A percentile compares a stretch with the other conserved stretches of the same genome.
Conservation (phyloP, 2,888 invertebrate genomes). For the Sesamia inferens region DNA sequence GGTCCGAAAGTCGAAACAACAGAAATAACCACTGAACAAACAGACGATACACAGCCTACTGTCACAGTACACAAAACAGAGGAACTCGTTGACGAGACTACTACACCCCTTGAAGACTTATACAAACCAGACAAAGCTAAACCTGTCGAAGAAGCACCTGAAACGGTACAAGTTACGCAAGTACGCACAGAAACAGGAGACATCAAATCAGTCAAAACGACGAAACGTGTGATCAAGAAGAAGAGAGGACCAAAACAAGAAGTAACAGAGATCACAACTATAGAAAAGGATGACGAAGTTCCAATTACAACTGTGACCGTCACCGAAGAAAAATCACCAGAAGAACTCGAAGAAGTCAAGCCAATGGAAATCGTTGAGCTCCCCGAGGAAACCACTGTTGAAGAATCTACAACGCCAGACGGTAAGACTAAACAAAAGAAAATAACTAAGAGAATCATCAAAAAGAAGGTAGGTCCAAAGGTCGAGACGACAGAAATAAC, state of each 20-base stretch:
- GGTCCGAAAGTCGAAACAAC: neutral
- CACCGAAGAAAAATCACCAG: neutral
- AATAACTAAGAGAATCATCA: neutral
- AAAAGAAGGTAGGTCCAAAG: conserved; percentile 5
- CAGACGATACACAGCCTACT: neutral
- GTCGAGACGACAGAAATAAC: neutral
- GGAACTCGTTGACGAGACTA: neutral
- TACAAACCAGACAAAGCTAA: neutral
- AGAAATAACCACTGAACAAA: neutral
- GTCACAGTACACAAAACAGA: neutral
- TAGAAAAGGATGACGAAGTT: neutral
- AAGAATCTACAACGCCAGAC: neutral
- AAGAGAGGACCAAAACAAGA: neutral
- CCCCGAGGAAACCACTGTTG: neutral
- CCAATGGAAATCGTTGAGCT: neutral
- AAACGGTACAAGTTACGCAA: neutral
- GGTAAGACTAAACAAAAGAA: neutral
- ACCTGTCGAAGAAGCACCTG: neutral
- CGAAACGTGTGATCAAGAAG: neutral
- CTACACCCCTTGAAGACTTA: neutral
- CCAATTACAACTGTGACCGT: neutral
- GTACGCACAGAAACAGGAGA: accelerated
- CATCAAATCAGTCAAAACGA: accelerated
- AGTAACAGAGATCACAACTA: neutral
- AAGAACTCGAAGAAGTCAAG: neutral